Conservation (phyloP, 2,113 vertebrate genomes). For the Acrocephalus arundinaceus region DNA sequence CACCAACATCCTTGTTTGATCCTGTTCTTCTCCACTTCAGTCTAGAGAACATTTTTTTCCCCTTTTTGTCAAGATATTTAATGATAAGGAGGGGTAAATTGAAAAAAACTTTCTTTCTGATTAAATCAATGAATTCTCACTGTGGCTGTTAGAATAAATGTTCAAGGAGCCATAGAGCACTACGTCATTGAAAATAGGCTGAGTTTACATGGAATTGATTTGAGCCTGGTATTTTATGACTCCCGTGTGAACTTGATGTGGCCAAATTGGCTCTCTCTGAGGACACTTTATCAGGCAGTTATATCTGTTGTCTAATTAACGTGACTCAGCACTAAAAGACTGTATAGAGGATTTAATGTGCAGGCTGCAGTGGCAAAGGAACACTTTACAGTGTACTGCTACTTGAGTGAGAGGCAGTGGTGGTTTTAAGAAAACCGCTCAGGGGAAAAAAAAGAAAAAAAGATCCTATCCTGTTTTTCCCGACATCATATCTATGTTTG, state of each 20-base stretch:
- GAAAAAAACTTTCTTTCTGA: not conserved
- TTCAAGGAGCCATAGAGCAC: conserved; percentile 4
- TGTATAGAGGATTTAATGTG: not conserved
- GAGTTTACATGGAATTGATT: conserved; percentile 49
- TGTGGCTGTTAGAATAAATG: conserved; percentile 42
- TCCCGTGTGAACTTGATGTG: not conserved
- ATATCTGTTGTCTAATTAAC: conserved; percentile 46
- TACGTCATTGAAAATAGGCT: conserved; percentile 30
- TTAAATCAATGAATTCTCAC: conserved; percentile 50
- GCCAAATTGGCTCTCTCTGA: conserved; percentile 28
- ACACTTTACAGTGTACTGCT: not conserved
- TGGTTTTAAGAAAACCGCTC: conserved; percentile 31
- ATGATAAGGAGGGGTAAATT: not conserved
- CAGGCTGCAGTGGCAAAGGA: not conserved
- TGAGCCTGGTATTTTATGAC: conserved; percentile 29
- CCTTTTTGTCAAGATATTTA: not conserved
- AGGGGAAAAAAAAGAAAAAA: not conserved
- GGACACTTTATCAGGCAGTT: conserved; percentile 20
- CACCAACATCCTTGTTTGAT: not conserved
- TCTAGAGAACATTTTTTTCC: not conserved
- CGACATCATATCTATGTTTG: conserved; percentile 39
- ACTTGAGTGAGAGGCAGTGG: not conserved
- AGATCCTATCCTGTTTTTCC: conserved; percentile 2
- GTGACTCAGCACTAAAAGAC: not conserved
- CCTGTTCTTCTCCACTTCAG: not conserved